A percentile compares a stretch with the other conserved stretches of the same genome.
These are phyloP conservation scores for Eupsilia transversa DNA, from an alignment of 2,888 invertebrate species.

Conservation along the genomic window DNA sequence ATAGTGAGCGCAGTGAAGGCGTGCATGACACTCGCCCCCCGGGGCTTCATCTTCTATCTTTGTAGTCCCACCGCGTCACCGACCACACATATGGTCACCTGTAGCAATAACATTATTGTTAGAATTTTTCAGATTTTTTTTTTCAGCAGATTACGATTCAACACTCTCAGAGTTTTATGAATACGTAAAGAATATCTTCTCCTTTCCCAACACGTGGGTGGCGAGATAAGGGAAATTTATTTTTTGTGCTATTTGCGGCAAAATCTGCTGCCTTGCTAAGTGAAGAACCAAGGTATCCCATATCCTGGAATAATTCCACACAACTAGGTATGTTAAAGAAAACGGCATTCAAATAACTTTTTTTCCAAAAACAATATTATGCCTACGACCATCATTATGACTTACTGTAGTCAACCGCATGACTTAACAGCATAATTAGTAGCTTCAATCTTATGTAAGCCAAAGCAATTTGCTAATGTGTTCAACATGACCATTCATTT, in stretches of 20 bases:
- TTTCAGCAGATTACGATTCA: background rate
- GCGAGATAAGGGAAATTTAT: background rate
- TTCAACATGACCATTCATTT: conserved; percentile 18
- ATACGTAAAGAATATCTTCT: background rate
- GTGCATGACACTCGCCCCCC: conserved; percentile 93
- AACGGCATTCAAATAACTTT: background rate
- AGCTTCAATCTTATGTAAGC: background rate
- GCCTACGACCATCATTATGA: background rate
- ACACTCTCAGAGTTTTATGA: background rate
- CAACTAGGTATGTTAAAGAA: background rate
- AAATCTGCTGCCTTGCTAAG: background rate
- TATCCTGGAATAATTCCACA: background rate
- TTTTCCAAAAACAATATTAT: background rate
- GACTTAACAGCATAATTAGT: conserved; percentile 11
- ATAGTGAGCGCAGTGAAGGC: conserved; percentile 96
- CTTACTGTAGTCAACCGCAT: background rate
- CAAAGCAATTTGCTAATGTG: conserved; percentile 18
- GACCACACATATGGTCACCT: conserved; percentile 84
- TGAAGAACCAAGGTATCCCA: background rate
- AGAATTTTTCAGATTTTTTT: background rate
- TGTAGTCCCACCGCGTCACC: conserved; percentile 78
- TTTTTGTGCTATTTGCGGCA: background rate
- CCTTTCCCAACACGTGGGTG: background rate
- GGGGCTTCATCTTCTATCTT: conserved; percentile 88
- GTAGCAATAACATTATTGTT: conserved; percentile 23